phyloP scores from a whole-genome alignment of 2,113 vertebrate species.

The Symphodus melops region DNA sequence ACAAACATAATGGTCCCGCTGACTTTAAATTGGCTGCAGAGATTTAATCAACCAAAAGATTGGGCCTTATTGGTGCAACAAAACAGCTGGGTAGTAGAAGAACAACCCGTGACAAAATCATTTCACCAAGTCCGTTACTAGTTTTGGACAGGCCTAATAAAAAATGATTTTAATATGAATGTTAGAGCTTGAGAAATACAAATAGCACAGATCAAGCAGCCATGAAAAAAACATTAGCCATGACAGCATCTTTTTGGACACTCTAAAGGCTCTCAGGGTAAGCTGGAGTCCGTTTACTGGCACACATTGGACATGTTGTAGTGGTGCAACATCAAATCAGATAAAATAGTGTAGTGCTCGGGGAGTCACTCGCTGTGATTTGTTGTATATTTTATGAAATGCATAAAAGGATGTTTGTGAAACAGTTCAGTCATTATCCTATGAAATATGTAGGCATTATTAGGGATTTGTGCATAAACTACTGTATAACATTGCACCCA shows the following conservation, averaged over 20 bases:
- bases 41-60: slow-evolving; percentile 56
- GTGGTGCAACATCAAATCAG: not conserved
- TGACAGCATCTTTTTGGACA: slow-evolving; percentile 24
- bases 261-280: slow-evolving; percentile 10
- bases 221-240: slow-evolving; percentile 21
- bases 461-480: slow-evolving; percentile 22
- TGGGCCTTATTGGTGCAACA: slow-evolving; percentile 8
- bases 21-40: slow-evolving; percentile 37
- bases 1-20: slow-evolving; percentile 49
- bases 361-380: slow-evolving; percentile 30
- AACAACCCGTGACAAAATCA: slow-evolving; percentile 17
- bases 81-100: slow-evolving; percentile 10
- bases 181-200: not conserved
- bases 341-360: slow-evolving; percentile 14
- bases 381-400: slow-evolving; percentile 26
- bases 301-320: not conserved
- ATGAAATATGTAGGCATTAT: slow-evolving; percentile 30
- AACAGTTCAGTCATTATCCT: slow-evolving; percentile 21
- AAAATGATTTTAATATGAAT: slow-evolving; percentile 1
- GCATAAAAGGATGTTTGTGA: slow-evolving; percentile 21
- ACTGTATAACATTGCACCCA: slow-evolving; percentile 22
- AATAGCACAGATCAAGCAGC: not conserved
- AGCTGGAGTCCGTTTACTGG: slow-evolving; percentile 15
- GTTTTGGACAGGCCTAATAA: not conserved
- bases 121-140: not conserved